These are phyloP conservation scores for Harlomillsia oculata DNA, from an alignment of 1,140 invertebrate genomes.

Conservation along the genomic window DNA sequence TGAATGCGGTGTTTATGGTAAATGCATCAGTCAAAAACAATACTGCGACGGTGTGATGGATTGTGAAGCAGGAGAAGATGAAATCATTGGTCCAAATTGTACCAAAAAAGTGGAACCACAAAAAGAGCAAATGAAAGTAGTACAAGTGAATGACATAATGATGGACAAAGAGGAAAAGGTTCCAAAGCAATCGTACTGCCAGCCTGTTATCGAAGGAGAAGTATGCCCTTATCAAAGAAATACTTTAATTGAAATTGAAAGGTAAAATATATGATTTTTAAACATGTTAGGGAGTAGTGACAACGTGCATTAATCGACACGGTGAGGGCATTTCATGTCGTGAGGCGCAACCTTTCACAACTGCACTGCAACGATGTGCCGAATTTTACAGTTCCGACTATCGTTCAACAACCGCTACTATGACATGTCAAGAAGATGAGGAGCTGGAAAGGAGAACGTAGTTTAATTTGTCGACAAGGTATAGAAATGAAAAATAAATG, in stretches of 20 bases:
- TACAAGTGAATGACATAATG: too few relatives aligned
- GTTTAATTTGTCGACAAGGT: constrained; percentile 3
- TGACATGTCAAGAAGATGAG: constrained; percentile 10
- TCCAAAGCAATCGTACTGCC: too few relatives aligned
- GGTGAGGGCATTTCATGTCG: background rate
- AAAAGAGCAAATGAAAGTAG: too few relatives aligned
- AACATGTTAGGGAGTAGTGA: constrained; percentile 11
- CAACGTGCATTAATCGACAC: background rate
- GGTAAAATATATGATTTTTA: too few relatives aligned
- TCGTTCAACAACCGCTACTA: background rate
- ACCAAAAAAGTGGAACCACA: too few relatives aligned
- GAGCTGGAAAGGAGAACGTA: background rate
- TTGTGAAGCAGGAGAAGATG: too few relatives aligned
- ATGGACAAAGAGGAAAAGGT: too few relatives aligned
- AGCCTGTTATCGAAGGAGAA: too few relatives aligned
- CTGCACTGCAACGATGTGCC: background rate
- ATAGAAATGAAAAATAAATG: too few relatives aligned
- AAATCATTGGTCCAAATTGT: too few relatives aligned
- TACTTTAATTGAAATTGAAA: too few relatives aligned
- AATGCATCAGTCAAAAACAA: background rate
- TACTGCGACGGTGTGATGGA: constrained; percentile 9
- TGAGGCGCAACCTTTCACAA: background rate
- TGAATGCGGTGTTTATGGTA: constrained; percentile 19
- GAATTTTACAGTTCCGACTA: background rate
- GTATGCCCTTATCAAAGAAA: too few relatives aligned